Evolutionary conservation across 23 tunicate genomes (phyloP).

Genomic region (Diplosoma virens): DNA sequence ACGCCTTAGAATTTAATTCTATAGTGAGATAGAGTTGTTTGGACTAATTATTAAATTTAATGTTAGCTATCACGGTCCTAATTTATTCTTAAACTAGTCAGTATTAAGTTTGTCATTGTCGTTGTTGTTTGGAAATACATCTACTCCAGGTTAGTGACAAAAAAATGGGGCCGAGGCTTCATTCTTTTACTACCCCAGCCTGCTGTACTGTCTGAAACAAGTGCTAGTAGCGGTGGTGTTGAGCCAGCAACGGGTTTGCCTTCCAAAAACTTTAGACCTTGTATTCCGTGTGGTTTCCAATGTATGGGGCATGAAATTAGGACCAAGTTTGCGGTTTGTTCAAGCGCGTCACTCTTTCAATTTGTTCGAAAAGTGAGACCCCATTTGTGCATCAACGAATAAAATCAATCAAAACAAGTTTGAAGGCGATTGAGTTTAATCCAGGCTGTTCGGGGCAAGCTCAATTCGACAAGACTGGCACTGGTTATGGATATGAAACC

Average conservation of each 20-base stretch:
- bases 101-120: too few species aligned
- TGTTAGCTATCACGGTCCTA: too few species aligned
- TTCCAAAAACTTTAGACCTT: neutral
- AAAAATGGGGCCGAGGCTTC: too few species aligned
- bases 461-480: neutral
- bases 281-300: neutral
- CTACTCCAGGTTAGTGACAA: too few species aligned
- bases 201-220: neutral
- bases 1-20: too few species aligned
- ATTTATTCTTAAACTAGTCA: too few species aligned
- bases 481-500: neutral
- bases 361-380: neutral
- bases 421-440: neutral
- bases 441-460: neutral
- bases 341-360: neutral
- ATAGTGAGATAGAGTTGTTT: too few species aligned
- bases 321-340: neutral
- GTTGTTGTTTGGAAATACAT: too few species aligned
- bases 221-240: neutral
- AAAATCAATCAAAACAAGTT: neutral
- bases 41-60: too few species aligned
- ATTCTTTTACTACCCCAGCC: neutral
- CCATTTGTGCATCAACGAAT: neutral
- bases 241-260: neutral
- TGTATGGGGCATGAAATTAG: neutral